Evolutionary conservation across 2,888 invertebrate genomes (phyloP), one percentile per base, ranked within the genome.

Genomic region (Enchytraeus crypticus): DNA sequence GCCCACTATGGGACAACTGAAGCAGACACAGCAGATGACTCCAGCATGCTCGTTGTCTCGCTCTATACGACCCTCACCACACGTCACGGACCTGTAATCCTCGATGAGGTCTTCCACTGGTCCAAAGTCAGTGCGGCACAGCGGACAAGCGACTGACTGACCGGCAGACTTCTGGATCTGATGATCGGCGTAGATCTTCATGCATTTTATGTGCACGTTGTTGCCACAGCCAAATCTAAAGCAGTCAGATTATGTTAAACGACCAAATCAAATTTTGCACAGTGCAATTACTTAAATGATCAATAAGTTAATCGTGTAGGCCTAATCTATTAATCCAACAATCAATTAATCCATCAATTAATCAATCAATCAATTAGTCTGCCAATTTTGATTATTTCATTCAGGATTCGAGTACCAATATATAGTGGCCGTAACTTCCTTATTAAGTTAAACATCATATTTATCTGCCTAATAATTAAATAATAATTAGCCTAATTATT

Each of bases 131-230:
- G 76, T 75, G n/a, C 79, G 72, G 68, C 79, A 79, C 59, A 79
- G 71, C 8, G 79, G 79, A 66, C 79, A 79, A 55, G 75, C 75
- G 34, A 79, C 72, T 18, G 11, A 8, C 51, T 76, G 73, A 3
- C 73, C 73, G 27, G 70, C 66, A 8, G 72, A 67, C 18, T 72
- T 69, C 53, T 71, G 71, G 38, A 38, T 18, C 66, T 79, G 78
- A 63, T 79, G 79, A 51, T 78, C 77, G 0, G 79, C 77, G 76
- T 77, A 79, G 5, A 79, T 71, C 63, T 74, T 74, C 79, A 79
- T 79, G 69, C 79, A 79, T 59, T 79, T 77, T 32, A 79, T 77
- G 68, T 79, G 79, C 5, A 79, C 73, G 61, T 72, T 79, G 70
- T 79, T 79, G 4, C 79, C 79, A 71, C 79, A 79, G 2, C 77